These are phyloP conservation scores for Oeneis ivallda DNA, from an alignment of 2,888 invertebrate species.

Conservation along the genomic window DNA sequence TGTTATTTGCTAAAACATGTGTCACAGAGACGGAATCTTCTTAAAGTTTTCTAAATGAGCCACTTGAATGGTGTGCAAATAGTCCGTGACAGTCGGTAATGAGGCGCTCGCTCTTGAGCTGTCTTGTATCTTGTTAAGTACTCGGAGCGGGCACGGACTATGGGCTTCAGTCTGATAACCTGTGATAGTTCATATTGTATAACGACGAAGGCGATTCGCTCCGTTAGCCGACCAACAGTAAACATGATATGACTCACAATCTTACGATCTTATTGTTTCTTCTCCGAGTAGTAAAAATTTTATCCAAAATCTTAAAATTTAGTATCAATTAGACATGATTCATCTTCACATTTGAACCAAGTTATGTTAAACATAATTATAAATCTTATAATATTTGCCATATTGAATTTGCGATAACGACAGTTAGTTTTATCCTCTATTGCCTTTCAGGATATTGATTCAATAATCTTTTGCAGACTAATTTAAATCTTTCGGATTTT, in stretches of 20 bases:
- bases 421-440: too few relatives aligned
- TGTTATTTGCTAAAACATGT: background rate
- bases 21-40: background rate
- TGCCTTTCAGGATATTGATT: too few relatives aligned
- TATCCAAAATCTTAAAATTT: too few relatives aligned
- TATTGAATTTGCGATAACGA: too few relatives aligned
- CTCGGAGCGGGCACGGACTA: background rate
- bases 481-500: too few relatives aligned
- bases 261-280: background rate
- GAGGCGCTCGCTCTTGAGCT: background rate
- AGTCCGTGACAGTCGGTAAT: background rate
- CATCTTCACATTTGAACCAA: too few relatives aligned
- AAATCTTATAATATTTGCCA: too few relatives aligned
- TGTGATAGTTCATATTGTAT: slow-evolving; percentile 19
- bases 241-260: background rate
- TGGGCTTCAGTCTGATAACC: slow-evolving; percentile 30
- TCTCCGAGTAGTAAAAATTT: too few relatives aligned
- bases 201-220: slow-evolving; percentile 22
- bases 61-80: slow-evolving; percentile 3
- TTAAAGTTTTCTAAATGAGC: slow-evolving; percentile 3
- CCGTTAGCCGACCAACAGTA: slow-evolving; percentile 21
- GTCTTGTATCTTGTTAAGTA: background rate
- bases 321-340: too few relatives aligned
- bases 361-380: too few relatives aligned
- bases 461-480: background rate